These are phyloP conservation scores for Oscheius sp. DNA, from an alignment of 2,888 invertebrate species.

Conservation along the genomic window DNA sequence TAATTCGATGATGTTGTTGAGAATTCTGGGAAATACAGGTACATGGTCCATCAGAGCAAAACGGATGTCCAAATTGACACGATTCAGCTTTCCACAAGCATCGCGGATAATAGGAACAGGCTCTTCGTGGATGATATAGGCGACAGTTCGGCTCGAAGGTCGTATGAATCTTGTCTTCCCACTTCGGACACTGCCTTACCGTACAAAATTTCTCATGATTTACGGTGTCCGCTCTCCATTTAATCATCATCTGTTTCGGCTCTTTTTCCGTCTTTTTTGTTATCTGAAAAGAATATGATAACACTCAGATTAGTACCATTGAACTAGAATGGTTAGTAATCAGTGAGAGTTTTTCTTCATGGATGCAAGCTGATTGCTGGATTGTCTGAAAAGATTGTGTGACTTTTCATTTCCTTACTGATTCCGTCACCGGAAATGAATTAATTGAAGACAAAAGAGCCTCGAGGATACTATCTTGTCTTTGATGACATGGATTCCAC, in stretches of 20 bases:
- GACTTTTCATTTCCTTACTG: too few species aligned
- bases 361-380: too few species aligned
- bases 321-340: too few species aligned
- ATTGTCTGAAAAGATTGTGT: too few species aligned
- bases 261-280: neutral
- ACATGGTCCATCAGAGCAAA: neutral
- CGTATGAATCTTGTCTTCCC: conserved; percentile 4
- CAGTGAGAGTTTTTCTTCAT: too few species aligned
- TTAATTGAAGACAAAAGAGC: too few species aligned
- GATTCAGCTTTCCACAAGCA: neutral
- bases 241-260: neutral
- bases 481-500: too few species aligned
- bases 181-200: conserved; percentile 1
- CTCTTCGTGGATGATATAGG: conserved; percentile 2
- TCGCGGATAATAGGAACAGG: conserved; percentile 5
- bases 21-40: neutral
- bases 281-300: too few species aligned
- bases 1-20: too few species aligned
- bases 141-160: conserved; percentile 2
- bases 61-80: conserved; percentile 5
- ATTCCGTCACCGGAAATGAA: too few species aligned
- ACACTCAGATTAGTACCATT: too few species aligned
- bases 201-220: neutral
- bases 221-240: conserved; percentile 2
- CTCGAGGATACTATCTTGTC: too few species aligned